These are phyloP conservation scores for Anhinga anhinga DNA, from an alignment of 2,113 vertebrate species.

Conservation along the genomic window DNA sequence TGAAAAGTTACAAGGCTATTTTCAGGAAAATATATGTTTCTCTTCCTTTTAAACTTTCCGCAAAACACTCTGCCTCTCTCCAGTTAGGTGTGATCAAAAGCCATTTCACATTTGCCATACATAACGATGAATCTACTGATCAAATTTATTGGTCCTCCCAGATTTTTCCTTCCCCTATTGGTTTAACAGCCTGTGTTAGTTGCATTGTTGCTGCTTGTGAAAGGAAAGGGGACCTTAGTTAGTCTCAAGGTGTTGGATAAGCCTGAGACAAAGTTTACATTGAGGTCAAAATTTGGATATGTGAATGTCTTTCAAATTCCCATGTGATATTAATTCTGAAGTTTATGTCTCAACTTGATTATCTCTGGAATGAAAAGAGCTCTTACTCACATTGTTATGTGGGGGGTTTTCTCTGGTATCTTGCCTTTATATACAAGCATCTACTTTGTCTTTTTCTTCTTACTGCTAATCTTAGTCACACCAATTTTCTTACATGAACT, in stretches of 20 bases:
- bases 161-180: neutral
- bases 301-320: neutral
- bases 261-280: neutral
- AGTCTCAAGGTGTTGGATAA: neutral
- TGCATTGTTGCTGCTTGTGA: neutral
- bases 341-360: neutral
- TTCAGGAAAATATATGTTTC: neutral
- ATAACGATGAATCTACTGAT: neutral
- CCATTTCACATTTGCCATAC: neutral
- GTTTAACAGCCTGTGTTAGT: neutral
- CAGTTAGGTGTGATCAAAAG: neutral
- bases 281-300: neutral
- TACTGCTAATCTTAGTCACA: neutral
- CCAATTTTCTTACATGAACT: neutral
- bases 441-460: neutral
- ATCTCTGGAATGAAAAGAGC: neutral
- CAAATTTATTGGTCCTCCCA: neutral
- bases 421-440: neutral
- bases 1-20: neutral
- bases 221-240: neutral
- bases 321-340: neutral
- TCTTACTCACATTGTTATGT: neutral
- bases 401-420: accelerated
- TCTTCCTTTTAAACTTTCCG: neutral
- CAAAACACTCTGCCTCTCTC: neutral